These are phyloP conservation scores for Spongilla lacustris DNA, from an alignment of 37 sponge, comb jelly and placozoan genomes.

Conservation along the genomic window DNA sequence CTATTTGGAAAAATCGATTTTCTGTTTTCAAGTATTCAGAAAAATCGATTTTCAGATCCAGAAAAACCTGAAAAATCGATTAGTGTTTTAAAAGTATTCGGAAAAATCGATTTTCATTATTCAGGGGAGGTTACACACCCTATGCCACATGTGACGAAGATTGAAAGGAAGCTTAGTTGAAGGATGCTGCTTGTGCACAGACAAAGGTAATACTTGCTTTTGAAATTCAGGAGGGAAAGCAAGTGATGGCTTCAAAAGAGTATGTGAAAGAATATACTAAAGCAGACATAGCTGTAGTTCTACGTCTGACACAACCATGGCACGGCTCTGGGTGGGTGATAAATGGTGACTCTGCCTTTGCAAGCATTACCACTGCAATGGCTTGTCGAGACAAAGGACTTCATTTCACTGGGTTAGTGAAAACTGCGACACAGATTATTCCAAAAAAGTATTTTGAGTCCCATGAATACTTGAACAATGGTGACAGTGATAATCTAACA, in stretches of 20 bases:
- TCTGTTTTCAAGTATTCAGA: too few relatives aligned
- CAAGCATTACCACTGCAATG: background rate
- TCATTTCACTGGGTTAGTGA: background rate
- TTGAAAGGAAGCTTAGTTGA: background rate
- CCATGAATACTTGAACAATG: background rate
- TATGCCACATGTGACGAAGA: background rate
- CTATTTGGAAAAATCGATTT: too few relatives aligned
- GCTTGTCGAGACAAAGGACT: background rate
- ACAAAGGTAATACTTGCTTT: background rate
- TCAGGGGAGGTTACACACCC: too few relatives aligned
- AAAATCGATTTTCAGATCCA: too few relatives aligned
- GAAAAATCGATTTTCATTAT: too few relatives aligned
- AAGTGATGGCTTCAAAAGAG: background rate
- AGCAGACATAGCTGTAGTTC: background rate
- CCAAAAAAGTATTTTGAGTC: background rate
- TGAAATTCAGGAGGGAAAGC: background rate
- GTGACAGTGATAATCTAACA: background rate
- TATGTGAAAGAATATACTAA: background rate
- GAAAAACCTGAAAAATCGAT: too few relatives aligned
- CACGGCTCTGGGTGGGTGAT: background rate
- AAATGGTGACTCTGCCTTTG: background rate
- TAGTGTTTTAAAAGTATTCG: too few relatives aligned
- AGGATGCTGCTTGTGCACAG: background rate
- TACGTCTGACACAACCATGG: background rate
- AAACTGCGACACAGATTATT: background rate